Conservation (phyloP, 2,113 vertebrate species). For the Nicator chloris region DNA sequence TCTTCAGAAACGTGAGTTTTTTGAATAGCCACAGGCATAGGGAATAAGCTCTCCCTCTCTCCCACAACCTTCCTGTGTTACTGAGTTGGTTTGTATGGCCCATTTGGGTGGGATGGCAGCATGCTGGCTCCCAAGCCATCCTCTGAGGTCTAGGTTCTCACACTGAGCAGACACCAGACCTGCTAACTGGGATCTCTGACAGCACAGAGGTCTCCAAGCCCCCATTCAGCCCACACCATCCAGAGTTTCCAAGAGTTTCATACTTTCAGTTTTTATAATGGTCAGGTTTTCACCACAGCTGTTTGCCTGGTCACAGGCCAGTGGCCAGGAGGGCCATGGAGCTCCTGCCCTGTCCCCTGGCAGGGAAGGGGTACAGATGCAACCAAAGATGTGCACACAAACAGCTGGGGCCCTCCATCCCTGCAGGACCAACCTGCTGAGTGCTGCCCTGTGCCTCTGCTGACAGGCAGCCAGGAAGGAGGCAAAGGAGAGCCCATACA, state of each 20-base stretch:
- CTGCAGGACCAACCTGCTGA: not conserved
- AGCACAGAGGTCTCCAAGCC: not conserved
- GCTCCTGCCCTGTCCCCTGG: not conserved
- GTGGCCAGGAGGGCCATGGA: not conserved
- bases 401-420: not conserved
- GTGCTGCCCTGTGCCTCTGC: not conserved
- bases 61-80: not conserved
- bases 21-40: not conserved
- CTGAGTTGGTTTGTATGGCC: not conserved
- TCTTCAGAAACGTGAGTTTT: not conserved
- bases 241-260: not conserved
- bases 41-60: not conserved
- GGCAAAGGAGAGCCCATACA: too few species aligned
- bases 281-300: not conserved
- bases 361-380: not conserved
- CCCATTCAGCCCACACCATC: too few species aligned
- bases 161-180: not conserved
- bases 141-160: not conserved
- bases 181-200: not conserved
- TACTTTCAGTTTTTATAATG: not conserved
- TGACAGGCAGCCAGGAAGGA: not conserved
- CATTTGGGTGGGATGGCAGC: not conserved
- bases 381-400: not conserved
- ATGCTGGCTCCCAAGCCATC: not conserved
- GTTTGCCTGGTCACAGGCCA: not conserved